Evolutionary conservation across 1,140 invertebrate species (phyloP), one percentile per base, ranked within the genome.

Genomic region (Chelonus insularis): DNA sequence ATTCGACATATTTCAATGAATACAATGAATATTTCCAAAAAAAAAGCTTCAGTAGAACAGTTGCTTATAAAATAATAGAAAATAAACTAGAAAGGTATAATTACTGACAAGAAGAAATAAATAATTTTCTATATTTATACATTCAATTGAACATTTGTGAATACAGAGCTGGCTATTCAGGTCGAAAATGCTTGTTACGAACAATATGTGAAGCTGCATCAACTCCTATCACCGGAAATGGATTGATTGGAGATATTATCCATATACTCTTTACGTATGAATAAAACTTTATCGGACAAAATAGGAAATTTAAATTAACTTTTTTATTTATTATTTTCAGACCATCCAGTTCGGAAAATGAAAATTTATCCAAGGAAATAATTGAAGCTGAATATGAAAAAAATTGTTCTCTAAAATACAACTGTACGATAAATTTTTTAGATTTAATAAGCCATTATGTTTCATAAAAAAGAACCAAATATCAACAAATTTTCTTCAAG

Each of bases 181-280:
- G 76, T 14, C 64, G 70, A 50, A 62, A 36, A 18, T 83, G 82
- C 67, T 60, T 83, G 5, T 60, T 77, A 11, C 72, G 70, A 47
- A 72, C 70, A 20, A 81, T 83, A 63, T 83, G 82, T 58, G 75
- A 82, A 59, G 70, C 72, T 18, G 68, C 73, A 0, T 72, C 67
- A 57, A 72, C 70, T 32, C 72, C 79, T n/a, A 37, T 83, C 34
- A 65, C 57, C 1, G 60, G 69, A 50, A 81, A 78, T 14, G 79
- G 80, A 1, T 65, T 83, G 9, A 57, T 83, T 3, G 81, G 80
- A 6, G 79, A 83, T 60, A 67, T 83, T 25, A 34, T 83, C 9
- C 77, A 77, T 41, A 77, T 81, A 21, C 48, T 82, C 48, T 73
- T 83, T 21, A 81, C 76, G 82, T 82, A 66, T 77, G 72, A 73